A percentile compares a stretch with the other conserved stretches of the same genome.
Conservation (phyloP, 2,888 invertebrate genomes). For the Phytoseiulus persimilis region DNA sequence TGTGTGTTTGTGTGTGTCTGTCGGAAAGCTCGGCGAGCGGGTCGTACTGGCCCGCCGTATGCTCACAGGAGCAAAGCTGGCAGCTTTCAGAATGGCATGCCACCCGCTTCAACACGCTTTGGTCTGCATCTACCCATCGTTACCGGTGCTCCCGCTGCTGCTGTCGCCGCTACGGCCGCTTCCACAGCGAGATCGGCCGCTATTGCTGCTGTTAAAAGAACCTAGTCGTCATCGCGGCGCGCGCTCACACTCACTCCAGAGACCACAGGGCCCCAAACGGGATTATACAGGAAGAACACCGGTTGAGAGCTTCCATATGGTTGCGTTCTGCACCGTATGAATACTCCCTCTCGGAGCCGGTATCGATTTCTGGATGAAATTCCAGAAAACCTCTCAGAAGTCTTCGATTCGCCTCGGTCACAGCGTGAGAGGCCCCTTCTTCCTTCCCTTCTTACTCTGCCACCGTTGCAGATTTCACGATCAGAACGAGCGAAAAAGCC, state of each 20-base stretch:
- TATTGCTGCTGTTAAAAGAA: background rate
- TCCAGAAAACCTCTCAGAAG: too few relatives aligned
- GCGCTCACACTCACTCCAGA: background rate
- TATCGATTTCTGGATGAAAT: too few relatives aligned
- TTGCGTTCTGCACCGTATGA: background rate
- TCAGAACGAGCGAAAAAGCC: too few relatives aligned
- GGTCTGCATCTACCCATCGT: background rate
- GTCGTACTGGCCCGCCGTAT: background rate
- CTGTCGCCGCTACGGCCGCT: too few relatives aligned
- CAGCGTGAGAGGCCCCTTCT: too few relatives aligned
- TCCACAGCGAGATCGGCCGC: background rate
- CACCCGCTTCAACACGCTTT: background rate
- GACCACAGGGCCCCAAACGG: background rate
- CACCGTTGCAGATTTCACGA: too few relatives aligned
- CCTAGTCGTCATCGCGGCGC: background rate
- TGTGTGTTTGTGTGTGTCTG: background rate
- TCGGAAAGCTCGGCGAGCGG: background rate
- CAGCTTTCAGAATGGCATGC: background rate
- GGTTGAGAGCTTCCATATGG: background rate
- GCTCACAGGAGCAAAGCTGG: background rate
- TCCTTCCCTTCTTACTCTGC: too few relatives aligned
- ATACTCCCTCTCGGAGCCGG: background rate
- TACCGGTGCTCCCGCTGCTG: background rate
- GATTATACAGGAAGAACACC: background rate
- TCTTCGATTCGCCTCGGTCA: too few relatives aligned